Base-by-base conservation (phyloP, 2,888 invertebrate genomes). In the Aphelenchoides bicaudatus region DNA sequence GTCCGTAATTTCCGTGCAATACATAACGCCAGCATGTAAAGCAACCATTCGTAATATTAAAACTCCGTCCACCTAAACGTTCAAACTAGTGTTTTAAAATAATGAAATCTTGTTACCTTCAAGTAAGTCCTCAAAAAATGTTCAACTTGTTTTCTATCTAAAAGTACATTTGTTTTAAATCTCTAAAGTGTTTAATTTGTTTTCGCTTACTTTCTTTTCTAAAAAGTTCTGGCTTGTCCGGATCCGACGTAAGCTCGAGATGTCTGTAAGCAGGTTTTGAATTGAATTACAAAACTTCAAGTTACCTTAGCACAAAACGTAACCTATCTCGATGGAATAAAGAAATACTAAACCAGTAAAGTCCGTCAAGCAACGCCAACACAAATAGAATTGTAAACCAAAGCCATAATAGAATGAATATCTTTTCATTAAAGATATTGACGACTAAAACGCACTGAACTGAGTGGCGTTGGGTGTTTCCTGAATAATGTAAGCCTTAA, bases 361-460 rank as follows among this genome's bases (percentile, higher is more conserved):
- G 63, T 56, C 71, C 73, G 58, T 78, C 78, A 31, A 78, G 58
- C 0, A 70, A 68, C 19, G 75, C 69, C 25, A 74, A 71, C 25
- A 79, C 73, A 56, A 78, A 74, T 10, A 78, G 60, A 0, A 78
- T 59, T 4, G 73, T 67, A 61, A 77, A 78, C 70, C 77, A 77
- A 21, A 77, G 65, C 78, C 78, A 78, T 16, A 78, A 66, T 19
- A 78, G 62, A 39, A 78, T 78, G 65, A 78, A 78, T 25, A 77
- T 78, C 63, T 69, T 71, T 60, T 77, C 77, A 64, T 76, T 76
- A 68, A 77, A 77, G 29, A 78, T 78, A 65, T 78, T 78, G 54
- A 78, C 78, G 21, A 78, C 78, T 6, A 78, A 66, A 6, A 78
- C 78, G 58, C 78, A 78, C 66, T 76, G 57, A 8, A 61, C 37